A percentile compares a stretch with the other conserved stretches of the same genome.
Evolutionary conservation across 2,888 invertebrate species (phyloP).

Genomic region (Papilio demoleus): DNA sequence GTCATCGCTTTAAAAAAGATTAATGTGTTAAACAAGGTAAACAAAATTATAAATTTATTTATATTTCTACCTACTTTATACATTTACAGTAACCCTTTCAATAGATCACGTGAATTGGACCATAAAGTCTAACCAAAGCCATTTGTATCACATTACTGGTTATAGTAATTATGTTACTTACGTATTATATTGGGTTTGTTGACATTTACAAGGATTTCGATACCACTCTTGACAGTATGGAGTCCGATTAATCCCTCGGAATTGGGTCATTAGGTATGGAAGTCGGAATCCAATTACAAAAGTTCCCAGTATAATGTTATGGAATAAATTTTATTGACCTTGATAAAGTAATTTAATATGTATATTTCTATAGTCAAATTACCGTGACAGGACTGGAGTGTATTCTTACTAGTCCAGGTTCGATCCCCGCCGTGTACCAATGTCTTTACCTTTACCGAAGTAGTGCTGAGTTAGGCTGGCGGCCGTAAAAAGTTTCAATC

Average conservation of each 20-base stretch:
- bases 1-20: too few species aligned
- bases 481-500: too few species aligned
- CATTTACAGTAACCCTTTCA: neutral
- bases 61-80: too few species aligned
- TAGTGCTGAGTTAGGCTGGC: too few species aligned
- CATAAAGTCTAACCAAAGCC: conserved; percentile 1
- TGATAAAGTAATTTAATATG: neutral
- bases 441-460: too few species aligned
- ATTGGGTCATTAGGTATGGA: conserved; percentile 7
- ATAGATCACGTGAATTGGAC: conserved; percentile 3
- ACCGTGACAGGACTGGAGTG: too few species aligned
- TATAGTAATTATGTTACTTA: conserved; percentile 12
- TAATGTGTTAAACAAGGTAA: too few species aligned
- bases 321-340: neutral
- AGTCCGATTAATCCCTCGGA: conserved; percentile 8
- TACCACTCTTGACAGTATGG: conserved; percentile 10
- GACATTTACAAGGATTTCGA: conserved; percentile 46
- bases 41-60: too few species aligned
- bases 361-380: neutral
- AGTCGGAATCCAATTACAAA: conserved; percentile 42
- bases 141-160: conserved; percentile 7
- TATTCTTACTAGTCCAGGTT: too few species aligned
- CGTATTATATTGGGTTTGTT: conserved; percentile 15
- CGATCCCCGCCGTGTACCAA: too few species aligned
- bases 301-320: neutral